Evolutionary conservation across 2,797 vertebrate genomes (phyloP).

Genomic region (Sylvia borin): DNA sequence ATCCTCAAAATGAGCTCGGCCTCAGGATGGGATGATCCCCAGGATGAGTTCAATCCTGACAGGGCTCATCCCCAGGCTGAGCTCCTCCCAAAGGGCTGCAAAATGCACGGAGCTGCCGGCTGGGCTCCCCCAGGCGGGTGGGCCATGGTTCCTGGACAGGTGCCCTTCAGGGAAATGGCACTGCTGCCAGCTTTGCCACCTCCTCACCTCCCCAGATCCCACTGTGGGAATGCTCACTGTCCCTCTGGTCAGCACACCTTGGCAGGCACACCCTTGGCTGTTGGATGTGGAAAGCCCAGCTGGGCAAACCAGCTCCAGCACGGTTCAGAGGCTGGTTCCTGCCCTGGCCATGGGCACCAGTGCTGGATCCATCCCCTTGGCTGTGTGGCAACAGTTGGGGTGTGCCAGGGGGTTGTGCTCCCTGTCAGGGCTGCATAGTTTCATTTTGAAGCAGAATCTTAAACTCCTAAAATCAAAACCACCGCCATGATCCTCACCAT

Average conservation of each 20-base stretch:
- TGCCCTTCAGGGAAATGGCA: fast-evolving
- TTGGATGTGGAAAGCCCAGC: neutral
- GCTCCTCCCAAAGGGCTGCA: neutral
- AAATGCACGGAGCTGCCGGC: fast-evolving
- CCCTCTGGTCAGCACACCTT: neutral
- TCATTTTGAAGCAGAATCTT: neutral
- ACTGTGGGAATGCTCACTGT: fast-evolving
- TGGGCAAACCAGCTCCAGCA: neutral
- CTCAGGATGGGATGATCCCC: neutral
- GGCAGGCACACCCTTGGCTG: neutral
- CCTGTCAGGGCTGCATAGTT: neutral
- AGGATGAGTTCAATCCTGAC: neutral
- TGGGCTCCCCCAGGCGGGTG: neutral
- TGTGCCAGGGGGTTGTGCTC: neutral
- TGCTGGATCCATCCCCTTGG: neutral
- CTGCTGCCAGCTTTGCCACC: neutral
- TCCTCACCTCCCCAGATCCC: neutral
- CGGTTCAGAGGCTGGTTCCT: fast-evolving
- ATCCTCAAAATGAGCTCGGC: neutral
- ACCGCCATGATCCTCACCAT: fast-evolving
- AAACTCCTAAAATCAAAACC: neutral
- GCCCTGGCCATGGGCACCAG: fast-evolving
- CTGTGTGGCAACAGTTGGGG: fast-evolving
- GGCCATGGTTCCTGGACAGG: fast-evolving
- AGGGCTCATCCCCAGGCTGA: neutral